These are phyloP conservation scores for Proisotoma minuta DNA, from an alignment of 2,888 invertebrate species.

Conservation along the genomic window DNA sequence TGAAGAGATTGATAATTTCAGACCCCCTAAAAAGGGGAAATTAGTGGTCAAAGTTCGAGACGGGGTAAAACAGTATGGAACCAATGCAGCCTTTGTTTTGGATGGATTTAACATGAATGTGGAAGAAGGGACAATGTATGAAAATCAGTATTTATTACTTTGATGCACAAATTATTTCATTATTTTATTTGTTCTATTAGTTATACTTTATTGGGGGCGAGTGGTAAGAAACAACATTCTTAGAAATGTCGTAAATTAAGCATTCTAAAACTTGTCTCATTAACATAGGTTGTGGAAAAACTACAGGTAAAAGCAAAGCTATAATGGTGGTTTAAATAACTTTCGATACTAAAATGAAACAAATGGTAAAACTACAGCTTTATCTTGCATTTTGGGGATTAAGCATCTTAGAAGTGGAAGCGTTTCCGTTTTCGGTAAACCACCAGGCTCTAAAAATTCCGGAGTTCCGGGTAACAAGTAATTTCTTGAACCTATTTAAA, in stretches of 20 bases:
- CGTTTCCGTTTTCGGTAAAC: constrained; percentile 82
- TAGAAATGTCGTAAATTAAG: no score
- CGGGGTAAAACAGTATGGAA: constrained; percentile 24
- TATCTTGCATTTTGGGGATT: constrained; percentile 85
- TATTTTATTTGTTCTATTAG: no score
- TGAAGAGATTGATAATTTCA: no score
- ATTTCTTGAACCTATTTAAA: not conserved
- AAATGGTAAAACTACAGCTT: constrained; percentile 71
- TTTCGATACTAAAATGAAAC: no score
- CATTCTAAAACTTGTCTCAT: no score
- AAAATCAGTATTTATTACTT: not conserved
- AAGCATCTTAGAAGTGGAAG: constrained; percentile 77
- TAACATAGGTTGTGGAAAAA: not conserved
- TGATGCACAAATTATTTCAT: no score
- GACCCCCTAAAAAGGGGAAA: no score
- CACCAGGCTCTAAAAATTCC: constrained; percentile 79
- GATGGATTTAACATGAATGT: constrained; percentile 26
- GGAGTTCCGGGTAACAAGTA: constrained; percentile 77
- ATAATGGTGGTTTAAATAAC: no score
- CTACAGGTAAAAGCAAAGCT: no score
- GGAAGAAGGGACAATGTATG: constrained; percentile 18
- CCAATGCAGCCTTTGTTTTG: constrained; percentile 19
- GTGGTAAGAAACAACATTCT: no score
- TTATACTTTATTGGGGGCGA: no score
- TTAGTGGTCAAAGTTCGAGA: constrained; percentile 22